Evolutionary conservation across 1,140 invertebrate species (phyloP), one percentile per base, ranked within the genome.

Genomic region (Rhyacophila brunnea): DNA sequence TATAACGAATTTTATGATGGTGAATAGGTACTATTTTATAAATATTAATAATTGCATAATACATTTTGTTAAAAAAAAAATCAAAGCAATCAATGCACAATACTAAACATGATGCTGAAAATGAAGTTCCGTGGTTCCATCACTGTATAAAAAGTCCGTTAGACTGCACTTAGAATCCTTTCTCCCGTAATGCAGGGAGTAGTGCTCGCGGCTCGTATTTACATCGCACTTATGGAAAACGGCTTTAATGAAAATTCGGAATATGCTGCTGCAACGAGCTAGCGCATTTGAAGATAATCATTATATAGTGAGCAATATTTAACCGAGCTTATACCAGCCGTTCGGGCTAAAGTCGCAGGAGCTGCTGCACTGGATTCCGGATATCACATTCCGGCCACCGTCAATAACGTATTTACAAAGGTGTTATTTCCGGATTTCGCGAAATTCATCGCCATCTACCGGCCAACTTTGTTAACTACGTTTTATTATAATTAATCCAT

Each of bases 251-350:
- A 40, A 40, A 40, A 40, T 40, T 40, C 38, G 38, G 38, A 40
- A 15, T 13, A 11, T 11, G n/a, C 15, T 15, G 38, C 38, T 15
- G 23, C 23, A 28, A 28, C 23, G 23, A 9, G 23, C 9, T 28
- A 9, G 23, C 9, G 48, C 48, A 50, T 38, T 52, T 20, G 36
- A 18, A 43, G 50, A 52, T 52, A 52, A 52, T 52, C 50, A 52
- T 15, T 52, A 52, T 19, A 6, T 40, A 43, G n/a, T 28, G 36
- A 6, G 36, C 50, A 20, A 52, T 43, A 42, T 52, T 42, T 52
- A 52, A 32, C 50, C 17, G 20, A 38, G 40, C 50, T 52, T 20
- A 52, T 18, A 13, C 11, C 38, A 17, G 17, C 38, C 10, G n/a
- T 42, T 10, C 50, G 6, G n/a, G 50, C 18, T 15, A 18, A 20